Base-by-base conservation (phyloP, 2,797 vertebrate species). In the Microchirus variegatus region DNA sequence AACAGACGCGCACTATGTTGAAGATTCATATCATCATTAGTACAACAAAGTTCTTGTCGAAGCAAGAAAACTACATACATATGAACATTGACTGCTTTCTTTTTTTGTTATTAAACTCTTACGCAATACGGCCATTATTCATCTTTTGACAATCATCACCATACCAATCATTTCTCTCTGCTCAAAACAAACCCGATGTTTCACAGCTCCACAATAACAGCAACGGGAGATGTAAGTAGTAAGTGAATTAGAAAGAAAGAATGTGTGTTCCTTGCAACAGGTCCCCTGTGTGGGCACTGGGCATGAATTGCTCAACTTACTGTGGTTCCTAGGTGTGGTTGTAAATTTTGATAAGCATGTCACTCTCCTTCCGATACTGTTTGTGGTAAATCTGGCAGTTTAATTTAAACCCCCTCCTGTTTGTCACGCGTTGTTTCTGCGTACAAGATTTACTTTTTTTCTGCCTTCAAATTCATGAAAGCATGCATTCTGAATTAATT, bases 331-430 rank as follows among this genome's bases (percentile, higher is more conserved):
- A 54, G 44, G 38, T 64, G 59, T 65, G 68, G 85, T 73, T 70
- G 78, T 85, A 80, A 86, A 81, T 90, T 90, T 87, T 84, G 83
- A 83, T 83, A 80, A 88, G 67, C 63, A 49, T 90, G 81, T 87
- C 87, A 83, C 62, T 70, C 76, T 88, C 77, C 74, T 85, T 78
- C 70, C 62, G 35, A 74, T 53, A 70, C 85, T 45, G 82, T 85
- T 90, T 84, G 83, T 83, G 90, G 90, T 87, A 70, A 89, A 85
- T 84, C 65, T 90, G 84, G 75, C 90, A 62, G 92, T 93, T 93
- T 87, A 71, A 85, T 80, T 51, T 78, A 70, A 79, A 82, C 84
- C 67, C 63, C 48, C 42, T 56, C 42, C 5, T 4, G 45, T 43
- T 4, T 51, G 31, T 31, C 31, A 31, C 31, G 8, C 31, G 7